These are phyloP conservation scores for Cyanocitta stelleri DNA, from an alignment of 2,113 vertebrate genomes.

Conservation along the genomic window DNA sequence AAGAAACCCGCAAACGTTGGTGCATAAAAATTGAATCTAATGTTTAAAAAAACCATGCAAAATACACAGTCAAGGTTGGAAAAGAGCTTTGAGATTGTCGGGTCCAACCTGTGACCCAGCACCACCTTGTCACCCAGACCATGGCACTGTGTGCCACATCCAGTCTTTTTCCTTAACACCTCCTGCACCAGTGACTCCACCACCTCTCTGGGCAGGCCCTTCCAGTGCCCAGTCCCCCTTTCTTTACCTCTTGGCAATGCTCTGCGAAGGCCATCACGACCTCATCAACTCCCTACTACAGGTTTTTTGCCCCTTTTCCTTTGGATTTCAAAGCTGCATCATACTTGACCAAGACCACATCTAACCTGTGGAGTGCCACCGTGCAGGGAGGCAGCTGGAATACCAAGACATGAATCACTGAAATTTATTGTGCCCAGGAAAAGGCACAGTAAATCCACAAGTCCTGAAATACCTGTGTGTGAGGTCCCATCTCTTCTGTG, in stretches of 20 bases:
- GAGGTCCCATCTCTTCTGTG: background rate
- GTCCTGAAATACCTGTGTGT: background rate
- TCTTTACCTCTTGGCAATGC: background rate
- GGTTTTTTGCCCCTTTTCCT: background rate
- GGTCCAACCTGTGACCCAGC: background rate
- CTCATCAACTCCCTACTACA: accelerated
- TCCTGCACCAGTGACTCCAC: background rate
- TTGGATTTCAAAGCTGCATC: background rate
- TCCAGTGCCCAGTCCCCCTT: background rate
- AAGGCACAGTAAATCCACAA: background rate
- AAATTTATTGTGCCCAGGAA: too few relatives aligned
- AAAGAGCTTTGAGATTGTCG: background rate
- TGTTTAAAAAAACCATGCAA: too few relatives aligned
- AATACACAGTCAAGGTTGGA: background rate
- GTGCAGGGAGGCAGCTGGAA: background rate
- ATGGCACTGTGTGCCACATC: background rate
- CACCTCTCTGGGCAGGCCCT: background rate
- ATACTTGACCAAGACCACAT: accelerated
- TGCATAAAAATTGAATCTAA: background rate
- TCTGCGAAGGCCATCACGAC: background rate
- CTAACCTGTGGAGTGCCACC: accelerated
- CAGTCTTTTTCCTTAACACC: background rate
- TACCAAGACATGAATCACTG: too few relatives aligned
- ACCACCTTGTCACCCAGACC: background rate
- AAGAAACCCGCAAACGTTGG: accelerated